Conservation (phyloP, 2,888 invertebrate species). For the Lycophotia porphyrea region DNA sequence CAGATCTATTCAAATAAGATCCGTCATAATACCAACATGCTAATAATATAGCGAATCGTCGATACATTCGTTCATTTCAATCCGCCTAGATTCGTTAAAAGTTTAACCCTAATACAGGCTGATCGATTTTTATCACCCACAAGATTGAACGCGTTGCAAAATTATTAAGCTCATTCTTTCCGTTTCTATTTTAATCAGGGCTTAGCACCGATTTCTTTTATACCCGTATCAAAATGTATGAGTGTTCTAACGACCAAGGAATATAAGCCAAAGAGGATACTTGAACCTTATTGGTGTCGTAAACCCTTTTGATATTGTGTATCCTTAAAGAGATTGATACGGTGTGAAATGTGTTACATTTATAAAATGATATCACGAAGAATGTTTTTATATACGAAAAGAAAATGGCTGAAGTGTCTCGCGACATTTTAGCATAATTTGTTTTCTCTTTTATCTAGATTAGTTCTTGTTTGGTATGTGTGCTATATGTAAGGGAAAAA, state of each 20-base stretch:
- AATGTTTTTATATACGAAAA: constrained; percentile 14
- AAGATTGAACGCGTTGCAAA: neutral
- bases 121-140: neutral
- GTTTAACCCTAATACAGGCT: neutral
- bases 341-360: constrained; percentile 27
- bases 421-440: neutral
- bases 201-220: constrained; percentile 26
- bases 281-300: constrained; percentile 32
- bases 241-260: constrained; percentile 17
- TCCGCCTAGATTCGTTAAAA: constrained; percentile 1
- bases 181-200: constrained; percentile 28
- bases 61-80: no score
- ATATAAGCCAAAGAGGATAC: constrained; percentile 10
- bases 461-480: neutral
- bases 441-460: constrained; percentile 28
- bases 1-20: constrained; percentile 60
- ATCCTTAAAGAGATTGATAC: constrained; percentile 23
- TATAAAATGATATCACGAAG: constrained; percentile 15
- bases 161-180: constrained; percentile 11
- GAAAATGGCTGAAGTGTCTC: constrained; percentile 14
- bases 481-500: neutral
- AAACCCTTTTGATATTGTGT: constrained; percentile 35
- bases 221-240: constrained; percentile 21
- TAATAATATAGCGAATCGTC: no score
- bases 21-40: constrained; percentile 43